Base-by-base conservation (phyloP, 2,797 vertebrate genomes). In the Nyctalus aviator region DNA sequence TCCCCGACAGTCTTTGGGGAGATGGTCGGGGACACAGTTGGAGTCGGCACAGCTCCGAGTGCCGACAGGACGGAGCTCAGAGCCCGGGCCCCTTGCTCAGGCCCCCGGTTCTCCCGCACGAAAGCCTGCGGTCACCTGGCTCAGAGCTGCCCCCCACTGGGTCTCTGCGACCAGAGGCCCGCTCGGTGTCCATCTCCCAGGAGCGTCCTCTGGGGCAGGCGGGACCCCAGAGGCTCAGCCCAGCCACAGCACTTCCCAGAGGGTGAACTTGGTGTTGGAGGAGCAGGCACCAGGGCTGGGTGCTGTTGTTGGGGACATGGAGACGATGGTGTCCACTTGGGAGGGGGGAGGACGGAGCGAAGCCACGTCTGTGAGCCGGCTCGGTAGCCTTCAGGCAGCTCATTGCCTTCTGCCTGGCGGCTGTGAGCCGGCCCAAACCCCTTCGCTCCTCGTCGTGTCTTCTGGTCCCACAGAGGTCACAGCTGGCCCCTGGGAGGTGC, bases 171-270 rank as follows among this genome's bases (percentile, higher is more conserved):
- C 35, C 27, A 12, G 25, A 25, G 23, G 2, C 25, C 1, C 6
- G 7, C 1, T 3, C 1, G 8, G 27, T 35, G 20, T 48, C 44
- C 11, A 17, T 13, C 37, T 23, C 25, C 6, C 3, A 0, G 69
- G 30, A 27, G 21, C 68, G 30, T 7, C 20, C 9, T 4, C n/a
- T 4, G 46, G 2, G 35, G 30, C 23, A 21, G 21, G 6, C 46
- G 53, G 41, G 55, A 44, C 20, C 27, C 62, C 30, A 21, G 62
- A 44, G 27, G 27, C 14, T 35, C 25, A 8, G 41, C 17, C 1
- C 20, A 20, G 77, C 53, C 64, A 5, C 53, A 62, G n/a, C 66
- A 18, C 8, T 23, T 57, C 17, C 35, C 3, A 23, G 46, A 50
- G 25, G 44, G 2, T 5, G 37, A 27, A 44, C 37, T 72, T 14